Evolutionary conservation across 2,113 vertebrate genomes (phyloP).

Genomic region (Gambusia affinis): DNA sequence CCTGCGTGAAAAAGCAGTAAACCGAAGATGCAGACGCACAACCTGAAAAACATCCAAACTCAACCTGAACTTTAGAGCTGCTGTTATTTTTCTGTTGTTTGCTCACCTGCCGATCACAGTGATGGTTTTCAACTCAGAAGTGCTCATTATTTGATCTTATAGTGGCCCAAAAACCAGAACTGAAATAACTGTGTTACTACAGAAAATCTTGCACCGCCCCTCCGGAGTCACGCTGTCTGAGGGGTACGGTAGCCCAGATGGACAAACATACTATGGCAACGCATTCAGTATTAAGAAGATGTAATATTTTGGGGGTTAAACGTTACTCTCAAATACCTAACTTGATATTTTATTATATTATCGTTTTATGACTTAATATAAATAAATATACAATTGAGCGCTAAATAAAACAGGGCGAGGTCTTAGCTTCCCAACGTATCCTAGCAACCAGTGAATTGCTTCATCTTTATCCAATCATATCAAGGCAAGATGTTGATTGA

Average conservation of each 20-base stretch:
- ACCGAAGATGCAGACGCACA: neutral
- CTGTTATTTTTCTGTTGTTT: neutral
- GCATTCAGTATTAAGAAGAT: neutral
- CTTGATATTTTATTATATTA: no score
- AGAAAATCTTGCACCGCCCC: neutral
- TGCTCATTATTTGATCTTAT: constrained; percentile 38
- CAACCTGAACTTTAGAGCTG: neutral
- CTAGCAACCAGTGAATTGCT: constrained; percentile 62
- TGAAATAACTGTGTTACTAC: no score
- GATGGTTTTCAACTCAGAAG: constrained; percentile 60
- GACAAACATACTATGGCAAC: neutral
- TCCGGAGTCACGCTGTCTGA: constrained; percentile 19
- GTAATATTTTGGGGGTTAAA: neutral
- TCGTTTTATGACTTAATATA: fast-evolving
- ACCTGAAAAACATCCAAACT: neutral
- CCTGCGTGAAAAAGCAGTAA: neutral
- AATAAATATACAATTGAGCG: fast-evolving
- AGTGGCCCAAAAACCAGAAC: no score
- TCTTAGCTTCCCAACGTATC: constrained; percentile 54
- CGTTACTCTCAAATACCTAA: neutral
- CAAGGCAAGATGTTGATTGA: constrained; percentile 4
- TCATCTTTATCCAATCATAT: constrained; percentile 53
- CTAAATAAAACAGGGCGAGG: fast-evolving
- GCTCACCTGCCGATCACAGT: constrained; percentile 80
- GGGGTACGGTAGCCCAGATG: constrained; percentile 18